Conservation (phyloP, 2,888 invertebrate species). For the Dicycla oo region DNA sequence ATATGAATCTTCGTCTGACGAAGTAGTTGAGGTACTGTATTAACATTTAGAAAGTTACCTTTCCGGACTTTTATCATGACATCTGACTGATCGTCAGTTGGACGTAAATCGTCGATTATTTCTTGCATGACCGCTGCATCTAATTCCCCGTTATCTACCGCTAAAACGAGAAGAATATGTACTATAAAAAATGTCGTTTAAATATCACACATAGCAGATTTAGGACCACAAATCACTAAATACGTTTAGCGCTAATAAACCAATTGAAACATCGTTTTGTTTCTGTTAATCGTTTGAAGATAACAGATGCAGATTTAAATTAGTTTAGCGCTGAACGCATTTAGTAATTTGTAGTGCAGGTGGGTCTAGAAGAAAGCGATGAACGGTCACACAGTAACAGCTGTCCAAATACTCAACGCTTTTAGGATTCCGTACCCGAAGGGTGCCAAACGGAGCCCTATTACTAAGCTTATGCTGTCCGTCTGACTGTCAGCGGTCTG, state of each 20-base stretch:
- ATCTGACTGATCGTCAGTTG: conserved; percentile 21
- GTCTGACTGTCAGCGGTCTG: too few species aligned
- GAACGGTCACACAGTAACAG: too few species aligned
- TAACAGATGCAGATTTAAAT: background rate
- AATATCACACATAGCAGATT: background rate
- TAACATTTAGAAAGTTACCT: conserved; percentile 18
- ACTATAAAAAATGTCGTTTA: background rate
- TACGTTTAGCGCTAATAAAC: background rate
- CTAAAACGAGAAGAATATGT: conserved; percentile 18
- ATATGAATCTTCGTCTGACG: background rate
- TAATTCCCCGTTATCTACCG: conserved; percentile 23
- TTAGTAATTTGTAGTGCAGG: background rate
- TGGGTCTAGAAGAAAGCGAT: too few species aligned
- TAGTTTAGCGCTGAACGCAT: background rate
- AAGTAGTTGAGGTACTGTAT: background rate
- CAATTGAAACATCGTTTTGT: background rate
- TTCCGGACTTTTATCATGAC: conserved; percentile 28
- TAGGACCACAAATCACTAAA: background rate
- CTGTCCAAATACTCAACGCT: too few species aligned
- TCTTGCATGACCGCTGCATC: conserved; percentile 18
- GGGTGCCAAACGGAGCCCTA: too few species aligned
- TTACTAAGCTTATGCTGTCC: too few species aligned
- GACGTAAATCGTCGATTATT: conserved; percentile 18
- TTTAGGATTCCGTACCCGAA: too few species aligned
- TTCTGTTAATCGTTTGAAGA: background rate